A percentile compares a stretch with the other conserved stretches of the same genome.
These are phyloP conservation scores for Scaptomyza flava DNA, from an alignment of 2,888 invertebrate species.

Conservation along the genomic window DNA sequence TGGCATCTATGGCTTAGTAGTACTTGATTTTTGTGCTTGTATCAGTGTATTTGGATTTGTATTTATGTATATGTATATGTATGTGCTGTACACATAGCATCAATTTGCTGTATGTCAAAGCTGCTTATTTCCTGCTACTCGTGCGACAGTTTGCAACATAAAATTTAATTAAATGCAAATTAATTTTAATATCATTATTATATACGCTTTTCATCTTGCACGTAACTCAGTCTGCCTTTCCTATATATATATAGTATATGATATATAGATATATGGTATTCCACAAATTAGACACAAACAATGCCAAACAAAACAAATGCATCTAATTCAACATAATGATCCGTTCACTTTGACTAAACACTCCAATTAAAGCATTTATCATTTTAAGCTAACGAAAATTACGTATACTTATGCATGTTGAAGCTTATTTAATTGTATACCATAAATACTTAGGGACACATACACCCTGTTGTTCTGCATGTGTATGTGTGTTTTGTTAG, in stretches of 20 bases:
- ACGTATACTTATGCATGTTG: not conserved
- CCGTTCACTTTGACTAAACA: constrained; percentile 8
- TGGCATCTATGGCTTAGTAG: constrained; percentile 24
- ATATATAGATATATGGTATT: not conserved
- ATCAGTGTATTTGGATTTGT: constrained; percentile 6
- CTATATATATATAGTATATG: not conserved
- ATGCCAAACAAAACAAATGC: constrained; percentile 5
- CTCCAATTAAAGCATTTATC: constrained; percentile 27
- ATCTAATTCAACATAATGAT: constrained; percentile 18
- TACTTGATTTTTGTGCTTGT: constrained; percentile 2
- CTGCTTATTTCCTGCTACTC: constrained; percentile 35
- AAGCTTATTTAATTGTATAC: constrained; percentile 6
- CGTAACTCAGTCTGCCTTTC: not conserved
- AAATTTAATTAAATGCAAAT: constrained; percentile 65
- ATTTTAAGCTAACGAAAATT: constrained; percentile 3
- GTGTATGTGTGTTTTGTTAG: not conserved
- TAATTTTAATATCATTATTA: constrained; percentile 51
- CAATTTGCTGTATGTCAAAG: constrained; percentile 44
- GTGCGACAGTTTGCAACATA: constrained; percentile 46
- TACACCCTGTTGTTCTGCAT: not conserved
- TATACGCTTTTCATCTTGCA: constrained; percentile 13
- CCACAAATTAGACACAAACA: constrained; percentile 8
- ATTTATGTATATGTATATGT: not conserved
- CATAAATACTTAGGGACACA: constrained; percentile 9
- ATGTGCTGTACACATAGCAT: constrained; percentile 2